Conservation (phyloP, 2,888 invertebrate species). For the Poecilobothrus nobilitatus region DNA sequence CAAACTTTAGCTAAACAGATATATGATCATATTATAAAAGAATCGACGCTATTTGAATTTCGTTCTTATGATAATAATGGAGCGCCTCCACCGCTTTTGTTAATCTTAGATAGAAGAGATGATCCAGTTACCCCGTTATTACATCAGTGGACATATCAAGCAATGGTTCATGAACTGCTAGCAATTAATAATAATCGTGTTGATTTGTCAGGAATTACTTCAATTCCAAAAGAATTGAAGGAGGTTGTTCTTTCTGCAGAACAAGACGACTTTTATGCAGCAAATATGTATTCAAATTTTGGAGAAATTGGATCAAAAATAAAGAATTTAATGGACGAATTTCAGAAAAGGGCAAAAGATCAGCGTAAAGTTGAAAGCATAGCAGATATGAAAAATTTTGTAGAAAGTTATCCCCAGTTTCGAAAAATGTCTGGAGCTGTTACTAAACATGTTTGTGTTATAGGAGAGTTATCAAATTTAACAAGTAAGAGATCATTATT, state of each 20-base stretch:
- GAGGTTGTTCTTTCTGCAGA: conserved; percentile 92
- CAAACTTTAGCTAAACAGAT: conserved; percentile 77
- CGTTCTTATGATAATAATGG: conserved; percentile 51
- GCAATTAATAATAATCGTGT: conserved; percentile 91
- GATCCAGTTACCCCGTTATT: conserved; percentile 94
- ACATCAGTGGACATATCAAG: conserved; percentile 99
- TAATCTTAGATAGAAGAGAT: conserved; percentile 86
- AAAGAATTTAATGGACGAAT: conserved; percentile 94
- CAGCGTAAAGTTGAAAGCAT: conserved; percentile 98
- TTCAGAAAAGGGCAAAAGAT: conserved; percentile 89
- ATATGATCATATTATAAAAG: conserved; percentile 75
- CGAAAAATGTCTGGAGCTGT: conserved; percentile 95
- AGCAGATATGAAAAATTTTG: conserved; percentile 96
- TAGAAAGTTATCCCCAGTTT: conserved; percentile 96
- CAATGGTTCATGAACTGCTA: conserved; percentile 97
- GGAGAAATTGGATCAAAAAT: conserved; percentile 98
- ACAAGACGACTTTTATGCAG: conserved; percentile 93
- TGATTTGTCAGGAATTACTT: conserved; percentile 73
- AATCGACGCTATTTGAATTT: conserved; percentile 80
- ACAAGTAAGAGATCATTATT: conserved; percentile 71
- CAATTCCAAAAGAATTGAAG: conserved; percentile 76
- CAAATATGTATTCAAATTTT: conserved; percentile 93
- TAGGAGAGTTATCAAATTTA: conserved; percentile 84
- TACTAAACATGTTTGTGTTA: conserved; percentile 93
- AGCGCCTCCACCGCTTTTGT: conserved; percentile 65